Conservation (phyloP, 2,113 vertebrate species). For the Loxodonta africana region DNA sequence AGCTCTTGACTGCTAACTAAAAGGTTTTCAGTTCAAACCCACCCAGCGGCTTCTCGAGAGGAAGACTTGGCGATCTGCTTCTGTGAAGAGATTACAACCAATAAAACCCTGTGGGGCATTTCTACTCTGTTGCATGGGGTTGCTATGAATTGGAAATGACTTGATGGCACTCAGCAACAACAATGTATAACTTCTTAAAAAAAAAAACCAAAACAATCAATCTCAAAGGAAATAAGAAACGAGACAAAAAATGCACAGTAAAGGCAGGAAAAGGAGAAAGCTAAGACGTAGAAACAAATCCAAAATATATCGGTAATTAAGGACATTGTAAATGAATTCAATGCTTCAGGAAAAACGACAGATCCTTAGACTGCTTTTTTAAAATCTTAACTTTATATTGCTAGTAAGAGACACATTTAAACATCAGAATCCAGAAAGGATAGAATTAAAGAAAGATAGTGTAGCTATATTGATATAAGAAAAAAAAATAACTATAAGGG, state of each 20-base stretch:
- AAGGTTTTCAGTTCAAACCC: too few relatives aligned
- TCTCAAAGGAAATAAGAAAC: not conserved
- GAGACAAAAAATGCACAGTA: not conserved
- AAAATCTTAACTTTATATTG: not conserved
- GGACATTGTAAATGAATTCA: not conserved
- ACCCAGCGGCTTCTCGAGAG: too few relatives aligned
- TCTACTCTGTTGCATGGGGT: too few relatives aligned
- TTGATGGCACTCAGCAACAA: too few relatives aligned
- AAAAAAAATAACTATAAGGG: not conserved
- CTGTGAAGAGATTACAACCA: too few relatives aligned
- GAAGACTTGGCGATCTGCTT: too few relatives aligned
- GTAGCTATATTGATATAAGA: not conserved
- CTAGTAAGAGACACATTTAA: not conserved
- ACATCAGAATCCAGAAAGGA: not conserved
- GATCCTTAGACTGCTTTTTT: not conserved
- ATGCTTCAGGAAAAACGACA: not conserved
- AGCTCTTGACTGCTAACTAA: too few relatives aligned
- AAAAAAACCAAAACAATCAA: too few relatives aligned
- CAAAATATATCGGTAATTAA: not conserved
- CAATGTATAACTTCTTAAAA: too few relatives aligned
- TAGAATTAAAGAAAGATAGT: not conserved
- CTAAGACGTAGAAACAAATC: not conserved
- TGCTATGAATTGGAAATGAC: too few relatives aligned
- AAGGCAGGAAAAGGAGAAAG: not conserved
- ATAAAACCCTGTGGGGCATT: too few relatives aligned